A percentile compares a stretch with the other conserved stretches of the same genome.
Conservation (phyloP, 2,113 vertebrate genomes). For the Ursus arctos region DNA sequence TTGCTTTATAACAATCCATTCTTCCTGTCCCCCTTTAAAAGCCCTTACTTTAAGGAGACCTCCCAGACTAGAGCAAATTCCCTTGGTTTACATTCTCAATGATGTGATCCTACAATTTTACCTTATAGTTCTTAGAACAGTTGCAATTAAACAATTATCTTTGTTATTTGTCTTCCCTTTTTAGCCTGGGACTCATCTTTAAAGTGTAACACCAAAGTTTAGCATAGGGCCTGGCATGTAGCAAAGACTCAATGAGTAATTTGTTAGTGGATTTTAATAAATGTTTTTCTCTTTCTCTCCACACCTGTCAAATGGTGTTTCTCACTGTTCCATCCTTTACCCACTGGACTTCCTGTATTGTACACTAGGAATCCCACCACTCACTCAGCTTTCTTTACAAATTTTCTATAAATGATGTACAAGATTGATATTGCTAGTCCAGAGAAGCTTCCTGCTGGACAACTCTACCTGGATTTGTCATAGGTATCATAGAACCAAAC, state of each 20-base stretch:
- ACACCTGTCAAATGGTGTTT: not conserved
- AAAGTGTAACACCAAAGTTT: not conserved
- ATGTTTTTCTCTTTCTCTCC: not conserved
- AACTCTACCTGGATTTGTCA: not conserved
- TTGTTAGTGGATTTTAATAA: not conserved
- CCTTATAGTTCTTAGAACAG: not conserved
- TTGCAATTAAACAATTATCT: not conserved
- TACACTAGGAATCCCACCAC: not conserved
- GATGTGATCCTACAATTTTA: not conserved
- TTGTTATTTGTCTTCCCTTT: not conserved
- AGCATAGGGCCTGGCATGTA: not conserved
- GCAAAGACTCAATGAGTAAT: not conserved
- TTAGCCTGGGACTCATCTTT: not conserved
- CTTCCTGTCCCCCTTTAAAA: not conserved
- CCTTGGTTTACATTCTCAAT: not conserved
- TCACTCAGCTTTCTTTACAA: not conserved
- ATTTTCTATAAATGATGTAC: not conserved
- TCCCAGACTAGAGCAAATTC: not conserved
- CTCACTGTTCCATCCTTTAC: not conserved
- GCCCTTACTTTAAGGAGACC: not conserved
- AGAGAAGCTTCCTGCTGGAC: not conserved
- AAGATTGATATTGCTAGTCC: not conserved
- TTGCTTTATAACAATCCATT: not conserved
- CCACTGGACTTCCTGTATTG: not conserved
- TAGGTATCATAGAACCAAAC: not conserved